Conservation (phyloP, 2,888 invertebrate species). For the Aporophyla lueneburgensis region DNA sequence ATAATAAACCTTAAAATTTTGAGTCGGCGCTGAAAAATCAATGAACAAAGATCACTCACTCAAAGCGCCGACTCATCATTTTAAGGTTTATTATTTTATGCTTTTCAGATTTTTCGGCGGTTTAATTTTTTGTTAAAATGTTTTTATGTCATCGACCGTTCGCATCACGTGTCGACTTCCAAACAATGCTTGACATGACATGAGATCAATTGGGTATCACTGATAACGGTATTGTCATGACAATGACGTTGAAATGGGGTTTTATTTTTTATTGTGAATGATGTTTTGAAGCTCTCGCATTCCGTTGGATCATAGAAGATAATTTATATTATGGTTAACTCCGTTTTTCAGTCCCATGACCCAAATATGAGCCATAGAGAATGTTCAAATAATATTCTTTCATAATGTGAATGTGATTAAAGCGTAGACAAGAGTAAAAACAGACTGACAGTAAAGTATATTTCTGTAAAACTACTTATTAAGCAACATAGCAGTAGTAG, state of each 20-base stretch:
- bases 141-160: neutral
- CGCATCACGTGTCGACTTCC: conserved; percentile 15
- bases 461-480: too few species aligned
- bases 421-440: neutral
- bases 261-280: neutral
- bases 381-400: neutral
- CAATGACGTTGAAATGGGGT: neutral
- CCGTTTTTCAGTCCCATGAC: neutral
- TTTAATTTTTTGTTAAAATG: too few species aligned
- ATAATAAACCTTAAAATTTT: too few species aligned
- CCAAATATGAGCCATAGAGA: neutral
- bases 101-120: too few species aligned
- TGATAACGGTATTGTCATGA: conserved; percentile 20
- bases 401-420: too few species aligned
- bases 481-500: too few species aligned
- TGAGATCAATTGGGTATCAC: conserved; percentile 27
- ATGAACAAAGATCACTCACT: too few species aligned
- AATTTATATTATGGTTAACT: neutral
- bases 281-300: neutral
- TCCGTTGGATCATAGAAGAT: neutral
- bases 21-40: too few species aligned
- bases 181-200: conserved; percentile 33
- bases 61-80: too few species aligned
- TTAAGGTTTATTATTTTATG: too few species aligned
- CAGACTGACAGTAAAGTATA: neutral